Evolutionary conservation across 2,888 invertebrate species (phyloP).

Genomic region (Geophilus truncorum): DNA sequence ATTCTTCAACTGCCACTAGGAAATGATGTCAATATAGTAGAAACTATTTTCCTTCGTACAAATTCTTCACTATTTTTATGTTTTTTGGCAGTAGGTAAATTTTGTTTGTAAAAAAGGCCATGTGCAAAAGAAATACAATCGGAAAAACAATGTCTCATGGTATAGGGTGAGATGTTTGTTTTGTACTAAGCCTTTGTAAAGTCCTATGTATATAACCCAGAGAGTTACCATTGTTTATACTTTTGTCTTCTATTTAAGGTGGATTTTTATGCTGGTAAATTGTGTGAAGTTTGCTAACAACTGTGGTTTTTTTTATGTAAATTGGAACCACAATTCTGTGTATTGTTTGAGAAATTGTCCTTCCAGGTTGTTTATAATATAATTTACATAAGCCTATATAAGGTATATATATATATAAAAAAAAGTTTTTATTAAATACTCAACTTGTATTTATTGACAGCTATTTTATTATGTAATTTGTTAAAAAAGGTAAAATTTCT

Average conservation of each 20-base stretch:
- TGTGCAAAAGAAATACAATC: background rate
- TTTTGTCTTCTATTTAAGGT: constrained; percentile 2
- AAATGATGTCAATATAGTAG: background rate
- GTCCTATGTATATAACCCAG: constrained; percentile 22
- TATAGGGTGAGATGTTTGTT: background rate
- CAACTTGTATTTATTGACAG: constrained; percentile 9
- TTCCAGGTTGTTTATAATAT: background rate
- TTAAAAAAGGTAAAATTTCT: background rate
- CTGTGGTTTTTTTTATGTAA: constrained; percentile 11
- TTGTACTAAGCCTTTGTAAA: background rate
- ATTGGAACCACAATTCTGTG: background rate
- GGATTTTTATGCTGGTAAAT: background rate
- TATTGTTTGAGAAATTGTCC: background rate
- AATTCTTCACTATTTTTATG: background rate
- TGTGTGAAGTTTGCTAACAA: background rate
- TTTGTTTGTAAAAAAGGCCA: background rate
- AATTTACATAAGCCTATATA: too few relatives aligned
- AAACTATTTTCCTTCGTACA: background rate
- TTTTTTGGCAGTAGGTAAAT: background rate
- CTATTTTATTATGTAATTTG: background rate
- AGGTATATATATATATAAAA: too few relatives aligned
- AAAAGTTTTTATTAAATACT: background rate
- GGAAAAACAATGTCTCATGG: background rate
- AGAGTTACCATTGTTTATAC: background rate
- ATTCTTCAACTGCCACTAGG: background rate